Evolutionary conservation across 2,113 vertebrate genomes (phyloP), one percentile per base, ranked within the genome.

Genomic region (Engraulis encrasicolus): DNA sequence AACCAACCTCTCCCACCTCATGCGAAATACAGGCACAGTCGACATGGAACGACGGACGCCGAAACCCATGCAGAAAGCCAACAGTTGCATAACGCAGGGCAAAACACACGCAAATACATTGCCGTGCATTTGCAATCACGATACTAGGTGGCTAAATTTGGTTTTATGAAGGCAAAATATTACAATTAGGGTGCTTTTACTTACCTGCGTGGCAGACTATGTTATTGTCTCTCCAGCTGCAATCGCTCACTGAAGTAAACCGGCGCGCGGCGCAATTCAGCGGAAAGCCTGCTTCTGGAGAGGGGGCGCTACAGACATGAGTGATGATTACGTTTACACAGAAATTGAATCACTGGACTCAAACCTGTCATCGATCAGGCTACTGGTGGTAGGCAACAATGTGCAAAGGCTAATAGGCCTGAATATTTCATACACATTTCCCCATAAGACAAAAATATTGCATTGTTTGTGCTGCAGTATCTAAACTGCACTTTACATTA

Each of bases 161-260:
- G 38, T 48, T 78, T 0, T n/a, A n/a, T n/a, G n/a, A n/a, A 1
- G 7, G 38, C 36, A 14, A 12, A 83, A 82, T 58, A 6, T 37
- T 0, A 20, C 19, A 50, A 66, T 84, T n/a, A 82, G 79, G 66
- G 77, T 36, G 82, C 61, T 89, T 84, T n/a, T 82, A 82, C 93
- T 92, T 93, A 95, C 95, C 95, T 94, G 94, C 85, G 92, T 85
- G 90, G 89, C 91, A 88, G 90, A 92, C 93, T 88, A 91, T 86
- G 92, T 93, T 90, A 89, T 90, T 87, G 93, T 94, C 90, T 95
- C 91, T 92, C 92, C 90, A 91, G 93, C 92, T 90, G 93, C 92
- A 85, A 88, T 94, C 90, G 84, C 91, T 94, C 92, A 92, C 90
- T 91, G 92, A 92, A 87, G 85, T 34, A 86, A 88, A 79, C 90